Percentiles rank a stretch among this genome's conserved stretches.
These are phyloP conservation scores for Eupithecia subumbrata DNA, from an alignment of 2,888 invertebrate species.

Conservation along the genomic window DNA sequence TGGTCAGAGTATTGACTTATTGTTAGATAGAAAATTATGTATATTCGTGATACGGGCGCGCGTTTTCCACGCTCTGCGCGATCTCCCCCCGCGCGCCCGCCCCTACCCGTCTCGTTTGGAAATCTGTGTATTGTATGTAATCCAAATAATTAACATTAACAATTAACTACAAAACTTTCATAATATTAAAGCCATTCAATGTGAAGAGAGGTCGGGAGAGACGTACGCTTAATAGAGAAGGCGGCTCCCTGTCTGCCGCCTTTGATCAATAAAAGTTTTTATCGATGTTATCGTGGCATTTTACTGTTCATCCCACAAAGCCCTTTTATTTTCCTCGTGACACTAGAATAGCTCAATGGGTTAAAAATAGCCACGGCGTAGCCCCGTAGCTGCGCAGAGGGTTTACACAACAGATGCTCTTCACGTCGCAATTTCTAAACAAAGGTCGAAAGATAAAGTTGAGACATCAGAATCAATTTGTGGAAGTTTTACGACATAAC, in stretches of 20 bases:
- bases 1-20: constrained; percentile 77
- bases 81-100: constrained; percentile 67
- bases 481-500: constrained; percentile 60
- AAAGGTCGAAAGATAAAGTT: constrained; percentile 50
- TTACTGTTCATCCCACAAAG: constrained; percentile 28
- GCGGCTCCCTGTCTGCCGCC: constrained; percentile 69
- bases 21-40: constrained; percentile 79
- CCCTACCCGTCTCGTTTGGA: constrained; percentile 74
- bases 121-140: constrained; percentile 81
- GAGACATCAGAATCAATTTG: constrained; percentile 59
- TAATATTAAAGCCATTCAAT: constrained; percentile 72
- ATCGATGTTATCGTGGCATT: constrained; percentile 74
- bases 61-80: constrained; percentile 69
- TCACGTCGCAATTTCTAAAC: constrained; percentile 44
- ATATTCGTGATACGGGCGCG: constrained; percentile 78
- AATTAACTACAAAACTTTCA: constrained; percentile 67
- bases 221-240: constrained; percentile 81
- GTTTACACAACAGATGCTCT: constrained; percentile 3
- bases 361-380: constrained; percentile 36
- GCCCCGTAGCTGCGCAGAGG: constrained; percentile 39
- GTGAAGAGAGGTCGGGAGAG: constrained; percentile 75
- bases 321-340: constrained; percentile 18
- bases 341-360: neutral
- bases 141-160: constrained; percentile 73
- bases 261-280: constrained; percentile 82